These are phyloP conservation scores for Sialis fuliginosa DNA, from an alignment of 2,888 invertebrate species.

Conservation along the genomic window DNA sequence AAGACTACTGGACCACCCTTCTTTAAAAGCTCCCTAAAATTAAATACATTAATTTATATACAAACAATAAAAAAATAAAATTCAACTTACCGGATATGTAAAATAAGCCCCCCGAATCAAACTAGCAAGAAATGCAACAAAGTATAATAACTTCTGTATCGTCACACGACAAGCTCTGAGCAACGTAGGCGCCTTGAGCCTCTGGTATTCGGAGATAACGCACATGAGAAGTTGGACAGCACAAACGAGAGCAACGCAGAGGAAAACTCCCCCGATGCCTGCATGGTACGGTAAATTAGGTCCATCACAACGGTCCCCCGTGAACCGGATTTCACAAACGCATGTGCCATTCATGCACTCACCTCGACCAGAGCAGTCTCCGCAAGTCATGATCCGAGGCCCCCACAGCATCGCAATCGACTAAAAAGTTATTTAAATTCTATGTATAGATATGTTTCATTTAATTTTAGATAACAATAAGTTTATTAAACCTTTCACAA, in stretches of 20 bases:
- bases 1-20: conserved; percentile 73
- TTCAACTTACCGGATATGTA: conserved; percentile 70
- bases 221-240: conserved; percentile 72
- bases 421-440: too few species aligned
- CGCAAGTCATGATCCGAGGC: conserved; percentile 29
- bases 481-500: too few species aligned
- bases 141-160: conserved; percentile 76
- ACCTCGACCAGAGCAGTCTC: conserved; percentile 74
- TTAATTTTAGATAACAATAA: too few species aligned
- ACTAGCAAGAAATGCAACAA: conserved; percentile 73
- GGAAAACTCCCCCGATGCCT: conserved; percentile 57
- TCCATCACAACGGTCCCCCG: conserved; percentile 66
- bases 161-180: conserved; percentile 70
- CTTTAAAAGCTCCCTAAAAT: conserved; percentile 54
- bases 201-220: conserved; percentile 62
- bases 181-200: conserved; percentile 67
- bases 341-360: conserved; percentile 86
- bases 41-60: conserved; percentile 5
- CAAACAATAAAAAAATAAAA: conserved; percentile 2
- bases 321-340: conserved; percentile 74
- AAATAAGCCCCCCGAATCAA: conserved; percentile 77
- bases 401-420: conserved; percentile 1
- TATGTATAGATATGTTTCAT: too few species aligned
- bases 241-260: conserved; percentile 67
- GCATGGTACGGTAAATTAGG: conserved; percentile 69